phyloP scores from a whole-genome alignment of 1,140 invertebrate species.

The Hyphantria cunea region DNA sequence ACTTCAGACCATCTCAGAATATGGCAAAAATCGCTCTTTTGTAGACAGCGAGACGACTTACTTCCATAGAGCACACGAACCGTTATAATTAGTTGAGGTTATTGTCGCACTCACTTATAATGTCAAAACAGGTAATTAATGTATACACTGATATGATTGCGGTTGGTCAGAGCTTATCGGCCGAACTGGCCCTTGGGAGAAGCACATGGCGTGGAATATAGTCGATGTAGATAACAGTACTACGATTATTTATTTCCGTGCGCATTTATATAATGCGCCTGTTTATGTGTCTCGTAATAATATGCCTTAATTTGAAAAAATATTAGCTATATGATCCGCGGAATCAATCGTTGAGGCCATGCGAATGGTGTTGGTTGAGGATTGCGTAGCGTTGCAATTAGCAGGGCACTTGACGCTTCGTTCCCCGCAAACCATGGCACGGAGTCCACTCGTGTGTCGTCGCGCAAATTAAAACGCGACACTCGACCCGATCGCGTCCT shows the following conservation, averaged over 20 bases:
- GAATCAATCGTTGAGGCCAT: constrained; percentile 39
- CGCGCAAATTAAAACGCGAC: constrained; percentile 79
- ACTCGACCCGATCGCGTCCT: constrained; percentile 72
- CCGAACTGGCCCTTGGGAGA: constrained; percentile 62
- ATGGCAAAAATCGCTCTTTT: constrained; percentile 11
- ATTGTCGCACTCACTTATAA: constrained; percentile 52
- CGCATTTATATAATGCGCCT: constrained; percentile 7
- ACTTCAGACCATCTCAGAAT: constrained; percentile 51
- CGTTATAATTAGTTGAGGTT: constrained; percentile 64
- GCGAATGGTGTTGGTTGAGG: constrained; percentile 48
- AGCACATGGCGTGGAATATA: constrained; percentile 39
- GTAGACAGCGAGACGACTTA: constrained; percentile 42
- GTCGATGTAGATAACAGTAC: constrained; percentile 45
- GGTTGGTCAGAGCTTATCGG: constrained; percentile 66
- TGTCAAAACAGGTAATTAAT: constrained; percentile 69
- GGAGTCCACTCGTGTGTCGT: constrained; percentile 75
- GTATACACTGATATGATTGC: constrained; percentile 72
- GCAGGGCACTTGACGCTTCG: constrained; percentile 73
- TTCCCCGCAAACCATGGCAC: constrained; percentile 64
- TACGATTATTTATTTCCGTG: constrained; percentile 45
- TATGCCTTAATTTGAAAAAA: background rate
- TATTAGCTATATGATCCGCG: constrained; percentile 32
- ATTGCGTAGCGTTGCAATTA: constrained; percentile 75
- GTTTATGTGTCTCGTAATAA: constrained; percentile 1
- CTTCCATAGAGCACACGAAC: constrained; percentile 48